A percentile compares a stretch with the other conserved stretches of the same genome.
These are phyloP conservation scores for Hemitrygon akajei DNA, from an alignment of 2,797 vertebrate species.

Conservation along the genomic window DNA sequence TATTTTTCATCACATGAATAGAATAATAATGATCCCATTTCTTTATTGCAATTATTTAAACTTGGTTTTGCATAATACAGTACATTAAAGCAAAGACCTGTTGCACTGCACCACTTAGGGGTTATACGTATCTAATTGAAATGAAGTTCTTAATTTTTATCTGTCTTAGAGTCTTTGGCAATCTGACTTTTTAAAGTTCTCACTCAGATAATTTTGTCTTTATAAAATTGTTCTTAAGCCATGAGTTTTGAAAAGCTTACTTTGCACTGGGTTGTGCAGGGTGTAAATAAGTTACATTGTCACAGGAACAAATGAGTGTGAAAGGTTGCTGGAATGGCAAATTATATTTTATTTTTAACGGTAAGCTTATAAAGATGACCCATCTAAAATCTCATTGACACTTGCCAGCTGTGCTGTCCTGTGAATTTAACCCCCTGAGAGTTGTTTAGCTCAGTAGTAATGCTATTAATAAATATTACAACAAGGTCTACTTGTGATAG, in stretches of 20 bases:
- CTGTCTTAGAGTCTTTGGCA: neutral
- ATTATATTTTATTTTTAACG: neutral
- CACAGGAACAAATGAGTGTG: neutral
- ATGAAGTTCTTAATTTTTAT: neutral
- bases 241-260: neutral
- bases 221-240: neutral
- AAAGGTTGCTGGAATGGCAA: neutral
- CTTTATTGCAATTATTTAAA: neutral
- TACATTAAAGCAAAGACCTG: neutral
- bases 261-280: neutral
- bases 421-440: constrained; percentile 6
- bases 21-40: constrained; percentile 1
- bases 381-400: constrained; percentile 3
- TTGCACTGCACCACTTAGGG: neutral
- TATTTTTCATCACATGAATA: neutral
- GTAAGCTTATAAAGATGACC: neutral
- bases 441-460: neutral
- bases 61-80: neutral
- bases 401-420: neutral
- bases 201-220: neutral
- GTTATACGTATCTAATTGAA: neutral
- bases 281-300: neutral
- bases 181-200: neutral
- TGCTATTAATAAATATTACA: constrained; percentile 12
- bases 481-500: neutral